Percentiles rank a stretch among this genome's conserved stretches.
phyloP scores from a whole-genome alignment of 2,888 invertebrate species.

The Yponomeuta sedellus region DNA sequence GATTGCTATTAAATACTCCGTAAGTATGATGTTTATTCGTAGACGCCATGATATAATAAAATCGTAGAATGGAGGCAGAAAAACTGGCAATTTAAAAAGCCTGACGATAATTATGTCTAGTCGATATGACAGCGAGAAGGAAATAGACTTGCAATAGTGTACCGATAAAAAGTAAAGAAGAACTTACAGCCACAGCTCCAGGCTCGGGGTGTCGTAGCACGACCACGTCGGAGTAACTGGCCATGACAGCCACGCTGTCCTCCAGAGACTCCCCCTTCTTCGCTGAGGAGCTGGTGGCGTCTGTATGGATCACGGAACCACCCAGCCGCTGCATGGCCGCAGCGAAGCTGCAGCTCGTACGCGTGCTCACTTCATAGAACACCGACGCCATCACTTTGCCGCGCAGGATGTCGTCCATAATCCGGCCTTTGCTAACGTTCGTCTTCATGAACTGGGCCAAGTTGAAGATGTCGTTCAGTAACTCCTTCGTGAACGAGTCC shows the following conservation, averaged over 20 bases:
- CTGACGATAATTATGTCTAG: no score
- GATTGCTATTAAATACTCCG: no score
- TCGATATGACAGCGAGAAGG: no score
- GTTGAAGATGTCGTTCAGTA: constrained; percentile 95
- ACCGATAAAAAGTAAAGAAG: constrained; percentile 1
- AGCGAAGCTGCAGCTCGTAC: constrained; percentile 96
- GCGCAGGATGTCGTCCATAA: constrained; percentile 89
- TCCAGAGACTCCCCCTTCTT: constrained; percentile 98
- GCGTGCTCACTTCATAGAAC: constrained; percentile 98
- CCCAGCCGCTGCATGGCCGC: constrained; percentile 98
- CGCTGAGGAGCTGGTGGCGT: constrained; percentile 93
- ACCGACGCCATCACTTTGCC: constrained; percentile 97
- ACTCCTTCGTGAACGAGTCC: constrained; percentile 90
- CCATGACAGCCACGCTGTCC: constrained; percentile 90
- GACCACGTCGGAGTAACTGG: constrained; percentile 95
- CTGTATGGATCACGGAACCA: constrained; percentile 93
- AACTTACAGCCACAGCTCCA: constrained; percentile 89
- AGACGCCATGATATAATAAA: no score
- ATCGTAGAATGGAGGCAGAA: no score
- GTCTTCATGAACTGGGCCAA: constrained; percentile 91
- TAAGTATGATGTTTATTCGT: no score
- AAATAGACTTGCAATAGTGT: neutral
- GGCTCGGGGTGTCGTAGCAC: constrained; percentile 96
- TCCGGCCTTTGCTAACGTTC: constrained; percentile 88
- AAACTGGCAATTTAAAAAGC: no score